phyloP scores from a whole-genome alignment of 2,888 invertebrate genomes.

The Drosophila sordidula region DNA sequence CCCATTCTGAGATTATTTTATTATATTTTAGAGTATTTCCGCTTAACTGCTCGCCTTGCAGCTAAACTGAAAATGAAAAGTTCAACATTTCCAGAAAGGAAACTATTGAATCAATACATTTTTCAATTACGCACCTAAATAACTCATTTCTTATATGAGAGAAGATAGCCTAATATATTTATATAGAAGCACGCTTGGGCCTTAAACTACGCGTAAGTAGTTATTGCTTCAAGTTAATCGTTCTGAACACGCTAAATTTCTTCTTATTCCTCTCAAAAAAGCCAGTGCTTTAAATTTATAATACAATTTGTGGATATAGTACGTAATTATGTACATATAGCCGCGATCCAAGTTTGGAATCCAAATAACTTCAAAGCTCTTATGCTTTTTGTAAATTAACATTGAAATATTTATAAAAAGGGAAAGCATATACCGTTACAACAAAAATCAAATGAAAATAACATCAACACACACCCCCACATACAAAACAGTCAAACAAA shows the following conservation, averaged over 20 bases:
- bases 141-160: constrained; percentile 11
- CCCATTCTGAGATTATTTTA: constrained; percentile 15
- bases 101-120: background rate
- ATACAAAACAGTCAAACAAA: constrained; percentile 6
- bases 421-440: constrained; percentile 9
- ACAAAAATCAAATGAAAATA: constrained; percentile 1
- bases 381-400: constrained; percentile 36
- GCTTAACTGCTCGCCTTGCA: constrained; percentile 29
- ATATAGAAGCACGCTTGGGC: constrained; percentile 43
- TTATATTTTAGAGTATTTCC: constrained; percentile 2
- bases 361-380: constrained; percentile 26
- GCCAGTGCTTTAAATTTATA: constrained; percentile 1
- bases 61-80: constrained; percentile 17
- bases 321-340: constrained; percentile 28
- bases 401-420: constrained; percentile 9
- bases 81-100: background rate
- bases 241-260: constrained; percentile 13
- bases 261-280: constrained; percentile 1
- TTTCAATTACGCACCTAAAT: constrained; percentile 8
- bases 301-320: constrained; percentile 20
- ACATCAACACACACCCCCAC: constrained; percentile 1
- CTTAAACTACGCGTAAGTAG: constrained; percentile 36
- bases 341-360: constrained; percentile 23
- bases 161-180: constrained; percentile 2
- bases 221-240: constrained; percentile 55